These are phyloP conservation scores for Drosophila prolongata DNA, from an alignment of 2,888 invertebrate genomes.

Conservation along the genomic window DNA sequence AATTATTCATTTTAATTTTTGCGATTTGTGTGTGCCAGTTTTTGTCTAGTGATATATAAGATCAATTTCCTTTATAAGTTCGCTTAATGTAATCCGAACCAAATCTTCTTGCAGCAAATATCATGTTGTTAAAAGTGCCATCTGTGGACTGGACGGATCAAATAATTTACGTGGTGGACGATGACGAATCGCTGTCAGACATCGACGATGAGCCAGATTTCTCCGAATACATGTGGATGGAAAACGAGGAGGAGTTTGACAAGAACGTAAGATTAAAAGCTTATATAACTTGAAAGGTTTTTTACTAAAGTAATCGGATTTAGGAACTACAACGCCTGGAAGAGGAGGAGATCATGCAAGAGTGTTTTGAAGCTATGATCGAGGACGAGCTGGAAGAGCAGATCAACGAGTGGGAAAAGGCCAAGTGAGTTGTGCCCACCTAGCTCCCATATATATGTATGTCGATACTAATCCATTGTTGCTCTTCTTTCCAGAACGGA, in stretches of 20 bases:
- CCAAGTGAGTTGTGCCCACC: constrained; percentile 67
- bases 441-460: too few species aligned
- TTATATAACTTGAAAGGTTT: neutral
- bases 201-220: constrained; percentile 87
- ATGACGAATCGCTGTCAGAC: constrained; percentile 82
- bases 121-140: constrained; percentile 84
- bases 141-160: constrained; percentile 83
- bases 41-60: neutral
- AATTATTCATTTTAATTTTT: neutral
- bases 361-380: constrained; percentile 93
- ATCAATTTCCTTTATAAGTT: neutral
- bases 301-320: neutral
- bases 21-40: too few species aligned
- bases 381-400: constrained; percentile 89
- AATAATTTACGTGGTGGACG: constrained; percentile 81
- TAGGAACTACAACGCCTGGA: constrained; percentile 94
- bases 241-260: constrained; percentile 96
- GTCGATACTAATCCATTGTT: neutral
- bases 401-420: constrained; percentile 82
- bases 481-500: constrained; percentile 66
- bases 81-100: neutral
- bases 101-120: constrained; percentile 33
- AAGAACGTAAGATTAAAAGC: constrained; percentile 88
- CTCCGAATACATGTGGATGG: constrained; percentile 97
- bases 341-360: constrained; percentile 94